Conservation (phyloP, 2,888 invertebrate genomes). For the Andrena dorsata region DNA sequence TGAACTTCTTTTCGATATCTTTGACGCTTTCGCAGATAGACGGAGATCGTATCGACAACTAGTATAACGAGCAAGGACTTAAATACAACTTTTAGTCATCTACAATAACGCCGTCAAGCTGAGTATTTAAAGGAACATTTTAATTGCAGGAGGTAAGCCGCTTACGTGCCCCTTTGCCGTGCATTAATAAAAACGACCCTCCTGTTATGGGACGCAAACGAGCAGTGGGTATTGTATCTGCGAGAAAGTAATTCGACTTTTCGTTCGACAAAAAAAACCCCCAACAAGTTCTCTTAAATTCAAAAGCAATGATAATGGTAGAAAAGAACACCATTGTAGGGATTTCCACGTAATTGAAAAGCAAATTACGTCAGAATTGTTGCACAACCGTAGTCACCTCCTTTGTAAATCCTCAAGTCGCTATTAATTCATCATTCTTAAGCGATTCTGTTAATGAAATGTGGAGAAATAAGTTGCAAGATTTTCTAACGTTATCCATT, state of each 20-base stretch:
- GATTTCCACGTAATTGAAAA: conserved; percentile 1
- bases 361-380: conserved; percentile 9
- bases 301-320: conserved; percentile 18
- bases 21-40: no score
- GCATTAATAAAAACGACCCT: conserved; percentile 79
- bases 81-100: conserved; percentile 56
- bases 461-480: no score
- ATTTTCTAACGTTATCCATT: no score
- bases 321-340: not conserved
- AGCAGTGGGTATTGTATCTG: conserved; percentile 58
- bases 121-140: conserved; percentile 83
- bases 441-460: no score
- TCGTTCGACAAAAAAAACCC: conserved; percentile 32
- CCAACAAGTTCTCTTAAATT: conserved; percentile 24
- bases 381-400: not conserved
- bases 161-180: conserved; percentile 77
- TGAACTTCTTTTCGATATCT: no score
- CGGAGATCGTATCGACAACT: conserved; percentile 2
- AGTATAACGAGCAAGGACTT: conserved; percentile 66
- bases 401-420: not conserved
- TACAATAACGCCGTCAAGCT: conserved; percentile 65
- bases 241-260: conserved; percentile 70
- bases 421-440: not conserved
- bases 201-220: conserved; percentile 57
- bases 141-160: conserved; percentile 83